These are phyloP conservation scores for Trissolcus brochymenae DNA, from an alignment of 2,888 invertebrate species.

Conservation along the genomic window DNA sequence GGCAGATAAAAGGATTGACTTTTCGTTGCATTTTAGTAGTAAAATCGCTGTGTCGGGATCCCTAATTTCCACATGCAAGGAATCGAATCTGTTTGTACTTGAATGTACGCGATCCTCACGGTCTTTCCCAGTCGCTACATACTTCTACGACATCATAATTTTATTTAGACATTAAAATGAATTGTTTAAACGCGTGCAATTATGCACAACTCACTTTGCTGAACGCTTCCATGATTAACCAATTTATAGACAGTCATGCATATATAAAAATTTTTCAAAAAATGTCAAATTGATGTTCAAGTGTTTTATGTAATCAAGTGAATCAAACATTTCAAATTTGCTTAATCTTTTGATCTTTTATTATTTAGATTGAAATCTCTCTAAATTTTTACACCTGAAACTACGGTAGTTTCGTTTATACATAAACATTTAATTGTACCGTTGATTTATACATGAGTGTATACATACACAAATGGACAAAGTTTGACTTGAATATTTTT, in stretches of 20 bases:
- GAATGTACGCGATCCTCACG: conserved; percentile 59
- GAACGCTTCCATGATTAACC: conserved; percentile 23
- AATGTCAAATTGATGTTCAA: conserved; percentile 13
- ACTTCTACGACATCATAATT: conserved; percentile 52
- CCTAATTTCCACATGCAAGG: conserved; percentile 63
- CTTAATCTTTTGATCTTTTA: too few species aligned
- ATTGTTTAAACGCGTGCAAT: background rate
- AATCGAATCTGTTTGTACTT: conserved; percentile 61
- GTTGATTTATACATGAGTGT: too few species aligned
- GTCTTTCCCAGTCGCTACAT: conserved; percentile 58
- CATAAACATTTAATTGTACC: too few species aligned
- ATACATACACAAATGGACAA: too few species aligned
- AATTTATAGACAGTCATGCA: too few species aligned
- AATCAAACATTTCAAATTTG: background rate
- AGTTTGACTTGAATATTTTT: too few species aligned
- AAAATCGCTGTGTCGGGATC: conserved; percentile 67
- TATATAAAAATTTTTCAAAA: too few species aligned
- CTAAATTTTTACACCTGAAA: too few species aligned
- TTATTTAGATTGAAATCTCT: too few species aligned
- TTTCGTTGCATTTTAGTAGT: conserved; percentile 66
- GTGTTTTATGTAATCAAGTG: conserved; percentile 10
- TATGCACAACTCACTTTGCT: conserved; percentile 16
- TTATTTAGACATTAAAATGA: conserved; percentile 7
- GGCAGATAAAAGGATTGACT: conserved; percentile 74
- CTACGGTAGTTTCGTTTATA: too few species aligned